Evolutionary conservation across 2,113 vertebrate species (phyloP).

Genomic region (Pitta sordida): DNA sequence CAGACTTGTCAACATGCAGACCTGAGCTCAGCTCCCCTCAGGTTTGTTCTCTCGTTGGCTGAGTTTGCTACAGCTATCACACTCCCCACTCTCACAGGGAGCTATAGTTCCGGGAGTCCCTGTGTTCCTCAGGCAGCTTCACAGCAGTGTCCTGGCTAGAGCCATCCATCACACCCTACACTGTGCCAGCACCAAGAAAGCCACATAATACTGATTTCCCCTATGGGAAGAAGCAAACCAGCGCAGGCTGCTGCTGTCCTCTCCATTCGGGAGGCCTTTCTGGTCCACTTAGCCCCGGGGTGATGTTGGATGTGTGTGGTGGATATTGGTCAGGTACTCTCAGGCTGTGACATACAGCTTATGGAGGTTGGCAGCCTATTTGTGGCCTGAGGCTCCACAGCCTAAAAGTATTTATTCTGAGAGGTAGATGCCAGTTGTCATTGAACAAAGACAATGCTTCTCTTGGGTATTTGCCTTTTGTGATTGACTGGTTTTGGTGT

Average conservation of each 20-base stretch:
- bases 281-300: background rate
- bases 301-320: background rate
- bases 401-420: background rate
- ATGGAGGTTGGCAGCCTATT: background rate
- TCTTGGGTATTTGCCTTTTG: background rate
- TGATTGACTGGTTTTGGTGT: background rate
- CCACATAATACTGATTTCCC: background rate
- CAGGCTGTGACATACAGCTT: background rate
- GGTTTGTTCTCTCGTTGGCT: background rate
- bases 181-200: background rate
- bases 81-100: background rate
- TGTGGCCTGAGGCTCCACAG: background rate
- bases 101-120: background rate
- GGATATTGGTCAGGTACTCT: background rate
- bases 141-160: background rate
- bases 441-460: background rate
- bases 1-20: background rate
- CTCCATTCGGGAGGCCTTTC: background rate
- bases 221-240: background rate
- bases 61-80: fast-evolving
- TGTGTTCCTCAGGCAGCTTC: background rate
- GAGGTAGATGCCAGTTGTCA: background rate
- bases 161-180: fast-evolving
- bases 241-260: background rate
- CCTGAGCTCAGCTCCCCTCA: background rate